Percentiles rank a stretch among this genome's conserved stretches.
Evolutionary conservation across 2,797 vertebrate genomes (phyloP).

Genomic region (Xiphorhynchus erythropygius): DNA sequence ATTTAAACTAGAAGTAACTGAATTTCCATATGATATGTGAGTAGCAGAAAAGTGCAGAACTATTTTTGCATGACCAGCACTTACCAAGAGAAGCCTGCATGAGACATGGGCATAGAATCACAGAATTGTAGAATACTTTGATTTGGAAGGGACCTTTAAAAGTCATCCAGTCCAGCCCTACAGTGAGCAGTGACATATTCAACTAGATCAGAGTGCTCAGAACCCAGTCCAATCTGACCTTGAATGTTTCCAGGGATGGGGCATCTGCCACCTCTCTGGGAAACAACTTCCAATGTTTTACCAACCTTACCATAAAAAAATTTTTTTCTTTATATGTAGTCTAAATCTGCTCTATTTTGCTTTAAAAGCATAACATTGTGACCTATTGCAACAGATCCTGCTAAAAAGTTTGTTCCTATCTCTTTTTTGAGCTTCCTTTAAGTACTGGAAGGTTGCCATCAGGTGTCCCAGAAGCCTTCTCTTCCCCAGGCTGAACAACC

Average conservation of each 20-base stretch:
- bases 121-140: not conserved
- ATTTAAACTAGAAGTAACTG: conserved; percentile 36
- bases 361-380: not conserved
- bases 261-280: no score
- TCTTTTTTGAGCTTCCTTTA: not conserved
- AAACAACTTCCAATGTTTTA: not conserved
- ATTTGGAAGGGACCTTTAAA: not conserved
- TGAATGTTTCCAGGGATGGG: not conserved
- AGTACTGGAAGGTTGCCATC: not conserved
- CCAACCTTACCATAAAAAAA: not conserved
- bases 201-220: not conserved
- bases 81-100: not conserved
- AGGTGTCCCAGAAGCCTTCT: not conserved
- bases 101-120: not conserved
- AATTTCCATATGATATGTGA: not conserved
- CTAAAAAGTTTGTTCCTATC: not conserved
- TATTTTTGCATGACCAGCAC: not conserved
- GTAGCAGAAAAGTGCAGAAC: not conserved
- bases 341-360: not conserved
- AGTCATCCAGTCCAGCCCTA: no score
- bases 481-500: not conserved
- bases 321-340: not conserved
- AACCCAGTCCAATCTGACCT: not conserved
- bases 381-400: not conserved
- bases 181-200: not conserved